Evolutionary conservation across 1,140 invertebrate genomes (phyloP), one percentile per base, ranked within the genome.

Genomic region (Lasioglossum albipes): DNA sequence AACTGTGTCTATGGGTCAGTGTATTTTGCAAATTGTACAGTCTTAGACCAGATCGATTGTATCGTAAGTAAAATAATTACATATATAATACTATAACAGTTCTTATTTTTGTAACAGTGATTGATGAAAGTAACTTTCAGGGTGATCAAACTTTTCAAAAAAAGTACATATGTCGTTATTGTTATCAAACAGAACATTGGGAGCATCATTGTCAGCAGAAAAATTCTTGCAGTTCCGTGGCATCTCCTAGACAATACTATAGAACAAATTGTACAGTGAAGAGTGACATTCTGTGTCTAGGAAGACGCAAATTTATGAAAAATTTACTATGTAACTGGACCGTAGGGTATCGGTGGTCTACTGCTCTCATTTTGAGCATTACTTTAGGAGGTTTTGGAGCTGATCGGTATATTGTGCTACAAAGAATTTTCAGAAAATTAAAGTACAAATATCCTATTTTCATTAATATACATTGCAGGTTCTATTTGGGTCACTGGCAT

Each of bases 331-430:
- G 99, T 92, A 99, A 99, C 91, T 99, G 98, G 98, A 99, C 98
- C 12, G 97, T 97, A 81, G 99, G 99, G 10, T 98, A 99, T 91
- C 95, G 97, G 73, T 99, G 99, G 99, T 97, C 96, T 16, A 99
- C 98, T 22, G 97, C 98, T 12, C 93, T 99, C 16, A 94, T 98
- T 54, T 95, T 99, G 3, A 98, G 98, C 83, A 95, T 99, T 72
- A 99, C 98, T 1, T 93, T 99, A 10, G 99, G 99, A 64, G 99
- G 99, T 27, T 99, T 99, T 94, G 99, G 99, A 57, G 98, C 98
- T 52, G 99, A 99, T 91, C 95, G 98, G 91, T 95, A 91, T 20
- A n/a, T 68, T 49, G n/a, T 69, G 27, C 27, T 27, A 1, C 27
- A 27, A 27, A 27, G 27, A 27, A 54, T 18, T 41, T 31, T 27